These are phyloP conservation scores for Cryptotermes secundus DNA, from an alignment of 1,140 invertebrate species.

Conservation along the genomic window DNA sequence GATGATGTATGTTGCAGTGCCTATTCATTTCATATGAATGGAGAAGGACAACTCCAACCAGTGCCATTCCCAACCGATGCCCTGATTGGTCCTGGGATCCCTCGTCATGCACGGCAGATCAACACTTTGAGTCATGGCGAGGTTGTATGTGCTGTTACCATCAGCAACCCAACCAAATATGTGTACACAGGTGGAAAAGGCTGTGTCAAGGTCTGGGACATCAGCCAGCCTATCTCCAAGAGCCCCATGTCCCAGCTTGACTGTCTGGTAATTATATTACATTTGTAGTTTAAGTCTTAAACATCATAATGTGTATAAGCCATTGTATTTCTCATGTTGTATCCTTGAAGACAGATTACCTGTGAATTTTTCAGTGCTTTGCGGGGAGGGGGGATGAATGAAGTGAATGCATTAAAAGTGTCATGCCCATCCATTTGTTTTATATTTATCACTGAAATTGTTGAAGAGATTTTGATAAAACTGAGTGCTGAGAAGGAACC, in stretches of 20 bases:
- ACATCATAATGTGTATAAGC: too few species aligned
- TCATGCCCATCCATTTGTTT: too few species aligned
- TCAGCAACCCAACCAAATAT: slow-evolving; percentile 85
- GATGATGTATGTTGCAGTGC: slow-evolving; percentile 60
- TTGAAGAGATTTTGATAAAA: too few species aligned
- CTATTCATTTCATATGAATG: slow-evolving; percentile 91
- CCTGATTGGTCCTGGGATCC: slow-evolving; percentile 87
- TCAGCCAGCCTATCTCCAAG: slow-evolving; percentile 77
- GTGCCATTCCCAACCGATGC: slow-evolving; percentile 96
- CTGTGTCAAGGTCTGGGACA: slow-evolving; percentile 96
- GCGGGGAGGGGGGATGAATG: too few species aligned
- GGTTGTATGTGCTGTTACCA: slow-evolving; percentile 86
- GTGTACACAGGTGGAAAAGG: slow-evolving; percentile 99
- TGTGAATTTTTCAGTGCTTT: too few species aligned
- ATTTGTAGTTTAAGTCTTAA: too few species aligned
- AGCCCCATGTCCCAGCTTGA: slow-evolving; percentile 89
- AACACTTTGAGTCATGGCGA: slow-evolving; percentile 93
- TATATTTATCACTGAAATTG: too few species aligned
- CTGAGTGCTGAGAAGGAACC: too few species aligned
- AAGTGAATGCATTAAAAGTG: too few species aligned
- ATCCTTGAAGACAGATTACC: too few species aligned
- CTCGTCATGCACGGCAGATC: slow-evolving; percentile 84
- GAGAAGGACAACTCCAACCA: slow-evolving; percentile 85
- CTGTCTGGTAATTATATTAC: slow-evolving; percentile 67
- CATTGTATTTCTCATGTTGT: too few species aligned